Base-by-base conservation (phyloP, 2,113 vertebrate species). In the Sminthopsis crassicaudata region DNA sequence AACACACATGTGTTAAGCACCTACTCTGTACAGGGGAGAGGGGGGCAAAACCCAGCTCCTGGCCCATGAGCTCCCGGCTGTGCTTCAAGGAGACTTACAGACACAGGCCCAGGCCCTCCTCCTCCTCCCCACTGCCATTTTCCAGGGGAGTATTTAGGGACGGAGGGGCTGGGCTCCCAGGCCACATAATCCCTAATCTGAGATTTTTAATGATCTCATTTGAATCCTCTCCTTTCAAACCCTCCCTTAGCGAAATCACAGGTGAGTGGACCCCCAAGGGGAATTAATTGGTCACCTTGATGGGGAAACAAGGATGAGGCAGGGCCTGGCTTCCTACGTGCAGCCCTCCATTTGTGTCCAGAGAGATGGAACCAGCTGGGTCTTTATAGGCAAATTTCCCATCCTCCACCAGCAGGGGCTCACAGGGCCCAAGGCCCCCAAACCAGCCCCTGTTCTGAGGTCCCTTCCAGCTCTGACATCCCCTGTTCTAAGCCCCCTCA, bases 141-240 rank as follows among this genome's bases (percentile, higher is more conserved):
- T 36, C 48, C 46, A 2, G 19, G 8, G 67, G 67, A 2, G 16
- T 3, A 8, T 8, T 22, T 52, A 26, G 50, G 53, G 91, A 23
- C 1, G 22, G 46, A 11, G 46, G 89, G 26, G 2, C 23, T 36
- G 26, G 24, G 24, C 50, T 48, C 46, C 89, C 6, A 5, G 7
- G 67, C 60, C 0, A 3, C 90, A 19, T 24, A 30, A 92, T 90
- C n/a, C 92, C 60, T 60, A 84, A 94, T 89, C 53, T 0, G 52
- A 46, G 46, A 91, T 50, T 95, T 90, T 42, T 26, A 95, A 96
- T 94, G 46, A 26, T 54, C 91, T 96, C 42, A 0, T 92, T 94
- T 25, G 93, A 89, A 93, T 26, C 55, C 52, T 88, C 55, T 91
- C 91, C 51, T 93, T 96, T 95, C 96, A 55, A 46, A 52, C 91